A percentile compares a stretch with the other conserved stretches of the same genome.
These are phyloP conservation scores for Endotricha flammealis DNA, from an alignment of 2,888 invertebrate genomes.

Conservation along the genomic window DNA sequence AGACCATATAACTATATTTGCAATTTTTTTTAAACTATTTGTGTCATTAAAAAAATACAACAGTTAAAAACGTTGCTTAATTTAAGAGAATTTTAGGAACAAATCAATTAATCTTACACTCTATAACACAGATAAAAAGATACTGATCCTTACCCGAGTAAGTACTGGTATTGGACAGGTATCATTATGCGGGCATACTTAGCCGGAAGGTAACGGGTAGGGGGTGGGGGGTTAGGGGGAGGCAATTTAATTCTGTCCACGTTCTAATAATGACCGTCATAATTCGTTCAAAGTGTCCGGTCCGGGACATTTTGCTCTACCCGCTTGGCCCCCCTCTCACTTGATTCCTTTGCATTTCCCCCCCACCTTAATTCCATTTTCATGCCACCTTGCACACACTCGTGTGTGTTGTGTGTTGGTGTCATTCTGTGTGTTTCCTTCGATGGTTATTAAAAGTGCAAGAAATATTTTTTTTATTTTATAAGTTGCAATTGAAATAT, in stretches of 20 bases:
- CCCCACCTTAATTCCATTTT: conserved; percentile 75
- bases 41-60: too few relatives aligned
- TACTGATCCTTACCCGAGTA: conserved; percentile 46
- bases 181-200: conserved; percentile 75
- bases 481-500: too few relatives aligned
- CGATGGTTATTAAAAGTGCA: not conserved
- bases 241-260: conserved; percentile 81
- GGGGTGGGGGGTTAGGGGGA: conserved; percentile 46
- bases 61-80: too few relatives aligned
- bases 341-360: conserved; percentile 76
- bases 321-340: conserved; percentile 49
- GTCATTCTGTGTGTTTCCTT: conserved; percentile 18
- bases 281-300: conserved; percentile 81
- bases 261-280: conserved; percentile 81
- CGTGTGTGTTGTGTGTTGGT: conserved; percentile 34
- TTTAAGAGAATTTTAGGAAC: too few relatives aligned
- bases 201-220: conserved; percentile 57
- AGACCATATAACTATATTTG: too few relatives aligned
- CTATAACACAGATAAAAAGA: conserved; percentile 16
- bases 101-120: too few relatives aligned
- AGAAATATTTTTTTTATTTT: too few relatives aligned
- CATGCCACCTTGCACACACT: conserved; percentile 75
- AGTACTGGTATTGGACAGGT: conserved; percentile 71
- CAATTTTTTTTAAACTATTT: too few relatives aligned
- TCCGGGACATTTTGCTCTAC: conserved; percentile 64